Base-by-base conservation (phyloP, 30 jellyfish, hydroid and myxozoan genomes). In the Clytia hemisphaerica region DNA sequence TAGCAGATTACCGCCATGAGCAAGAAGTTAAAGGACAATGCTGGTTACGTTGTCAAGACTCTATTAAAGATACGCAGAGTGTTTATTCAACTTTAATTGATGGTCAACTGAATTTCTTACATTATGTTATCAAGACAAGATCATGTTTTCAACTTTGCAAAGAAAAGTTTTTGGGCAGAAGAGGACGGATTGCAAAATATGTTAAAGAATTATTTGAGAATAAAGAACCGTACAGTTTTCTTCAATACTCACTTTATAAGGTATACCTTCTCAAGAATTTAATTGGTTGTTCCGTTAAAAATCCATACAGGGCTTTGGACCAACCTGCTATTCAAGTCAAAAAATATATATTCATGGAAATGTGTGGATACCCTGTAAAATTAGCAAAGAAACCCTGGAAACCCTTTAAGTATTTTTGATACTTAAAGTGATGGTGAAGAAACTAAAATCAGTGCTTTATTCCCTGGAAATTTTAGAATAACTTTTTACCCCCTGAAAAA, bases 1-100 rank as follows among this genome's bases (percentile, higher is more conserved):
- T 79, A 35, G 92, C 97, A n/a, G 97, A 88, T 50, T 81, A 73
- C 64, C 72, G 94, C 12, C 97, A 88, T 16, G 92, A 74, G 26
- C 37, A 48, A 4, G 97, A 75, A 42, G 97, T 88, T 15, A 74
- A 76, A 37, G 85, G 85, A 4, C 85, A 88, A 35, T 88, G 97
- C 65, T 31, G 81, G 54, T 15, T 80, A 7, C 65, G 61, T 46
- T 88, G 97, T 54, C 76, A 78, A 40, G 84, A 45, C 37, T 55
- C 80, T n/a, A 46, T 42, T 22, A 82, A 80, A 26, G 76, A 67
- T 38, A 44, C 77, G 48, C 66, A 75, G 12, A 29, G 73, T 3
- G 36, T 75, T 3, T 69, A 53, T 31, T 72, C 35, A 28, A 70
- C 67, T 29, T 10, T 33, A 18, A 63, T 61, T 26, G 88, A 79